Evolutionary conservation across 2,888 invertebrate species (phyloP), one percentile per base, ranked within the genome.

Genomic region (Octodonta nipae): DNA sequence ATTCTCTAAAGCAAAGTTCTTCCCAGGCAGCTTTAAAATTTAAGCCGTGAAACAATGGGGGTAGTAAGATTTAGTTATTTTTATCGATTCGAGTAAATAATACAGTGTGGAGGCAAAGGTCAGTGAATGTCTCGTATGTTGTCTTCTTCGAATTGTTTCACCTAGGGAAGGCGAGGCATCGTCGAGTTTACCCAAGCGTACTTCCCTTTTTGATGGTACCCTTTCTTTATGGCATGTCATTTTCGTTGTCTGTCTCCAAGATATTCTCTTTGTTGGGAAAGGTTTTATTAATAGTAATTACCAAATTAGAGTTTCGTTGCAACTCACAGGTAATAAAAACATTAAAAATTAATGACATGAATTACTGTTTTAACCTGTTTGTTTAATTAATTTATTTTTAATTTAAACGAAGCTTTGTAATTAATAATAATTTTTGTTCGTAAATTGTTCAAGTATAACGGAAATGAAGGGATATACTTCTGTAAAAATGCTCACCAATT

Each of bases 21-120:
- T n/a, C n/a, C n/a, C n/a, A n/a, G n/a, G n/a, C n/a, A n/a, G n/a
- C n/a, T n/a, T n/a, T n/a, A n/a, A n/a, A n/a, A n/a, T n/a, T n/a
- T n/a, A n/a, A n/a, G n/a, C n/a, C n/a, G n/a, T n/a, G n/a, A n/a
- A n/a, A n/a, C n/a, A n/a, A n/a, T n/a, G n/a, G n/a, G n/a, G n/a
- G n/a, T n/a, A n/a, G n/a, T n/a, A n/a, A n/a, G 11, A 22, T 22
- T 22, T 22, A 10, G 11, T 22, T 22, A 22, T 22, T 22, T 22
- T 10, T 11, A 11, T 22, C 22, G 22, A 22, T 22, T 11, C 22
- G 11, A 11, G 22, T 22, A 22, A 22, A 22, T 11, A 22, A 22
- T 7, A 15, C 12, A 12, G 36, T 34, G 33, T 41, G 37, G 43
- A 39, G 39, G 39, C 37, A 37, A 32, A 37, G 43, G 41, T 43